Percentiles rank a stretch among this genome's conserved stretches.
Evolutionary conservation across 2,797 vertebrate species (phyloP).

Genomic region (Diplodus sargus): DNA sequence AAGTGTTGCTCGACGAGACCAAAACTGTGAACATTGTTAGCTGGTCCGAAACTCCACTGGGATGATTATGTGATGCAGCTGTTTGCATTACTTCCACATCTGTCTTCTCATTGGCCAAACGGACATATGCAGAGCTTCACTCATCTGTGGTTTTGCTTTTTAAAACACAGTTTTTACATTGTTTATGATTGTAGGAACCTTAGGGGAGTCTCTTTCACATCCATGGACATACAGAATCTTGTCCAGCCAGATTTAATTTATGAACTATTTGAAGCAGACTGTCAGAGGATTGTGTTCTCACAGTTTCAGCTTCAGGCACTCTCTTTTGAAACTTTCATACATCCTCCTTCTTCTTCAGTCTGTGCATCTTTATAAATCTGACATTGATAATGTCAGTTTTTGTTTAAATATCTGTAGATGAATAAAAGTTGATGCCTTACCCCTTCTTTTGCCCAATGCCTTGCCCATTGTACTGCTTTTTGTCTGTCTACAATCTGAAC

Average conservation of each 20-base stretch:
- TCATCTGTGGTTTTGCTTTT: not conserved
- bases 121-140: not conserved
- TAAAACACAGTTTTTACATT: not conserved
- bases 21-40: not conserved
- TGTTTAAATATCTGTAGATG: not conserved
- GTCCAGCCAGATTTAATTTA: conserved; percentile 12
- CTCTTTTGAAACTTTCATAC: not conserved
- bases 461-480: not conserved
- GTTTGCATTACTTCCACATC: not conserved
- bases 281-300: conserved; percentile 1
- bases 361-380: not conserved
- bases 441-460: not conserved
- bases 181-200: not conserved
- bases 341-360: not conserved
- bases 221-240: not conserved
- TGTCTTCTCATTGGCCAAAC: not conserved
- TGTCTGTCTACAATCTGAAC: conserved; percentile 9
- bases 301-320: not conserved
- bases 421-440: not conserved
- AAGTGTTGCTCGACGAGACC: not conserved
- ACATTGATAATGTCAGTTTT: not conserved
- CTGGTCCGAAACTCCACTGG: not conserved
- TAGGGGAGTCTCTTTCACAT: not conserved
- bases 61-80: not conserved
- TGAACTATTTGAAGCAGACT: conserved; percentile 6